Base-by-base conservation (phyloP, 1,140 invertebrate species). In the Helicoverpa zea region DNA sequence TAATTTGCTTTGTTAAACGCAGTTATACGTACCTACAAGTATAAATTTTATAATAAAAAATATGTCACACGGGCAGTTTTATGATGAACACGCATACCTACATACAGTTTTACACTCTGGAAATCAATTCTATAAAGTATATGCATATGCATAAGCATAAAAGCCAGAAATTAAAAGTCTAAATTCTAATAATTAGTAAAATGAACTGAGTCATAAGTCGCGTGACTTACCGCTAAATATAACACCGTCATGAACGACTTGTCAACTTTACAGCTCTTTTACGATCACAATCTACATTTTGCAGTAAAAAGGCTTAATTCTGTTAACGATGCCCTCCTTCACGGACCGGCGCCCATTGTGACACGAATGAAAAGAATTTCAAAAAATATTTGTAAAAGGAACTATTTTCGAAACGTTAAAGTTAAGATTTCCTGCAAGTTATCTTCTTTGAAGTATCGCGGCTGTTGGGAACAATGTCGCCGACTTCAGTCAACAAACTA, bases 231-330 rank as follows among this genome's bases (percentile, higher is more conserved):
- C 5, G 56, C 9, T 58, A 58, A 10, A 9, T 35, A 3, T 10
- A 14, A 3, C 18, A 14, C 18, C 64, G 18, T 9, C 12, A 51
- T 51, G 5, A 16, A 2, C 64, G 47, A 4, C 47, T 68, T 47
- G 64, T 68, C 35, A 43, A 43, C 35, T 43, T 43, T 43, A 43
- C 23, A 14, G 13, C 59, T 63, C 23, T 68, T 68, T 51, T 23
- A 68, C n/a, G 47, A 68, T 51, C 16, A 51, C 3, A 68, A 68
- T 68, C 47, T 68, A 16, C 47, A 68, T 68, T 68, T 68, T 35
- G n/a, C 47, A 23, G 64, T 51, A 51, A 68, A 30, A 68, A 51
- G 64, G 43, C 29, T 63, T 35, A 63, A 63, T 63, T 63, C 29
- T 35, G 30, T 63, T 63, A 63, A 30, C 59, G 59, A 63, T 2